Percentiles rank a stretch among this genome's conserved stretches.
Evolutionary conservation across 2,113 vertebrate species (phyloP).

Genomic region (Bambusicola thoracicus): DNA sequence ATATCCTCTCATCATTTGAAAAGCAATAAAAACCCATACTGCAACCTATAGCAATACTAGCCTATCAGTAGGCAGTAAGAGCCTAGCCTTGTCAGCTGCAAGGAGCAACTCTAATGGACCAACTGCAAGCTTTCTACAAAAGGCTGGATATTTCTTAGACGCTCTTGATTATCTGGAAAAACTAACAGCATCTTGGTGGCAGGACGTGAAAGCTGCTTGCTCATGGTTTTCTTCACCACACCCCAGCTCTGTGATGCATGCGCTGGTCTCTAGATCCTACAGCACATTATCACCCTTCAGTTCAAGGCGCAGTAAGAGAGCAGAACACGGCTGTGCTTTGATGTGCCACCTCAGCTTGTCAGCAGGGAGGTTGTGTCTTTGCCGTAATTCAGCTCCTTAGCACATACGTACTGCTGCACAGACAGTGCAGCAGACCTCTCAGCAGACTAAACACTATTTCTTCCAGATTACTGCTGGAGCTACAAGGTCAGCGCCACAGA

Average conservation of each 20-base stretch:
- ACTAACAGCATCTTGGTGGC: fast-evolving
- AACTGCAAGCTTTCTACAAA: background rate
- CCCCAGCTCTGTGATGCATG: background rate
- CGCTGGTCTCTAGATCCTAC: background rate
- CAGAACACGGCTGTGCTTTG: fast-evolving
- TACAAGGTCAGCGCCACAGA: background rate
- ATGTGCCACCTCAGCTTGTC: background rate
- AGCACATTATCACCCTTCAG: too few relatives aligned
- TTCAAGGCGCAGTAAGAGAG: background rate
- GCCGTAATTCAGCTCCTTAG: background rate
- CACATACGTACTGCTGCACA: background rate
- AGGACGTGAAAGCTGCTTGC: background rate
- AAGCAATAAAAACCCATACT: background rate
- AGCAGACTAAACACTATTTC: background rate
- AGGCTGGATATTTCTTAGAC: background rate
- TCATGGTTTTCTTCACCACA: fast-evolving
- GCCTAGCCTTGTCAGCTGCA: background rate
- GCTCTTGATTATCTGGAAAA: background rate
- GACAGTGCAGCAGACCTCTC: background rate
- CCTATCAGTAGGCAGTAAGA: background rate
- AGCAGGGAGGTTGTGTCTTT: background rate
- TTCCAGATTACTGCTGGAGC: background rate
- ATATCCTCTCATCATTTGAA: background rate
- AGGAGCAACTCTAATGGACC: background rate
- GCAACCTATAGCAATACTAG: background rate